A percentile compares a stretch with the other conserved stretches of the same genome.
These are phyloP conservation scores for Trissonchulus latispiculum DNA, from an alignment of 2,888 invertebrate genomes.

Conservation along the genomic window DNA sequence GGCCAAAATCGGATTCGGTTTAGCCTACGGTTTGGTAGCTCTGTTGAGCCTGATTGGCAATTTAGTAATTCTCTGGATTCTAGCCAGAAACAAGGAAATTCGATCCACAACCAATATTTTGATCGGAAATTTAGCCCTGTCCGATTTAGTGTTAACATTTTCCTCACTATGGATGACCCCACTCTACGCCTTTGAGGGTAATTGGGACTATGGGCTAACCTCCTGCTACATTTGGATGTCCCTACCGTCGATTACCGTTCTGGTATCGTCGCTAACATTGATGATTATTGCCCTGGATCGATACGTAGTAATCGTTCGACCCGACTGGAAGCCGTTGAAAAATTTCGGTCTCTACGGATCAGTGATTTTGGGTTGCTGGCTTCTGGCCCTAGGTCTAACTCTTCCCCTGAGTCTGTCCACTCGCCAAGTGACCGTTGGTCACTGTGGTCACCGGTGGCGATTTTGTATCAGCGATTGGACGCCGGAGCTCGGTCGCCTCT, in stretches of 20 bases:
- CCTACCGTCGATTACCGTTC: background rate
- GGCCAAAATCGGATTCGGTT: background rate
- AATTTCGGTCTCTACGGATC: background rate
- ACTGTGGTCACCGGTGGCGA: background rate
- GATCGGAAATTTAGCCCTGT: conserved; percentile 86
- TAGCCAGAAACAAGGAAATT: conserved; percentile 60
- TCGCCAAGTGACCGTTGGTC: background rate
- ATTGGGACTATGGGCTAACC: conserved; percentile 1
- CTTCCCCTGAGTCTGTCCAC: background rate
- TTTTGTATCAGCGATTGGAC: background rate
- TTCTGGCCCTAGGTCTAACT: background rate
- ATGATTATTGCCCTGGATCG: conserved; percentile 11
- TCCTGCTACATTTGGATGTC: background rate
- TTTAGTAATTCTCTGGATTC: background rate
- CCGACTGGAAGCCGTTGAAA: background rate
- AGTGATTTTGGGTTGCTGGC: background rate
- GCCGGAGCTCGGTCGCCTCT: background rate
- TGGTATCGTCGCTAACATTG: background rate
- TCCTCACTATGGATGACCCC: conserved; percentile 94
- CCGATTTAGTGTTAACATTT: conserved; percentile 81
- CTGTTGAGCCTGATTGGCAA: background rate
- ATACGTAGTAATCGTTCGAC: conserved; percentile 9
- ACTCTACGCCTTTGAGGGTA: conserved; percentile 63
- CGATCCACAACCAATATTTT: conserved; percentile 95
- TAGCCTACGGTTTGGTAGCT: conserved; percentile 2